Evolutionary conservation across 2,797 vertebrate species (phyloP).

Genomic region (Lepilemur ruficaudatus): DNA sequence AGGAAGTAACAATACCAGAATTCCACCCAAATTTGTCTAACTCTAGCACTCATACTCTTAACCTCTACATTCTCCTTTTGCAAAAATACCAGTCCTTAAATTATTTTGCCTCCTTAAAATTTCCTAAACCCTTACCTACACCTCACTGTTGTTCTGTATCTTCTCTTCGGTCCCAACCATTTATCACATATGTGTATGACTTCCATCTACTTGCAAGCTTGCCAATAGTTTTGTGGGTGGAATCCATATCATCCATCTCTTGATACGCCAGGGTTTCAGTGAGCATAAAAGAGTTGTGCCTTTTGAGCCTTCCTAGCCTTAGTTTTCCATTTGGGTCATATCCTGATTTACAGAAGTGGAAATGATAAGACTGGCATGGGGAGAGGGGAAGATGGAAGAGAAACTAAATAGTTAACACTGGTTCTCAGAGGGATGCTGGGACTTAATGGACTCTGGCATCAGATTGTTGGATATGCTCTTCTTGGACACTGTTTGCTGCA

Average conservation of each 20-base stretch:
- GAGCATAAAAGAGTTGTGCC: not conserved
- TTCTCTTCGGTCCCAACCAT: not conserved
- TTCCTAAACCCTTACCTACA: not conserved
- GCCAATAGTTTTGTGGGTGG: not conserved
- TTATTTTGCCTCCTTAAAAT: not conserved
- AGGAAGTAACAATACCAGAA: not conserved
- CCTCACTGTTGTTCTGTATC: not conserved
- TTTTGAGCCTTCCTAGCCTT: not conserved
- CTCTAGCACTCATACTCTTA: not conserved
- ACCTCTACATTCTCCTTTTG: not conserved
- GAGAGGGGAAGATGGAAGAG: not conserved
- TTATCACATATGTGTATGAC: not conserved
- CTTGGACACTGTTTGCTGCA: not conserved
- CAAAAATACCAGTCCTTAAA: not conserved
- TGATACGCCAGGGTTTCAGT: no score
- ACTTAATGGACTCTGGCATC: not conserved
- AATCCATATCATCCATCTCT: not conserved
- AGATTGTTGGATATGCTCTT: not conserved
- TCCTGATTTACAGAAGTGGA: not conserved
- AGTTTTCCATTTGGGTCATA: not conserved
- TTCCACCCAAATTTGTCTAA: not conserved
- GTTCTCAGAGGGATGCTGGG: not conserved
- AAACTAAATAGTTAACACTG: not conserved
- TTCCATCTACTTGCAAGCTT: not conserved
- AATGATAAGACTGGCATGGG: not conserved